Evolutionary conservation across 2,113 vertebrate genomes (phyloP).

Genomic region (Lepus americanus): DNA sequence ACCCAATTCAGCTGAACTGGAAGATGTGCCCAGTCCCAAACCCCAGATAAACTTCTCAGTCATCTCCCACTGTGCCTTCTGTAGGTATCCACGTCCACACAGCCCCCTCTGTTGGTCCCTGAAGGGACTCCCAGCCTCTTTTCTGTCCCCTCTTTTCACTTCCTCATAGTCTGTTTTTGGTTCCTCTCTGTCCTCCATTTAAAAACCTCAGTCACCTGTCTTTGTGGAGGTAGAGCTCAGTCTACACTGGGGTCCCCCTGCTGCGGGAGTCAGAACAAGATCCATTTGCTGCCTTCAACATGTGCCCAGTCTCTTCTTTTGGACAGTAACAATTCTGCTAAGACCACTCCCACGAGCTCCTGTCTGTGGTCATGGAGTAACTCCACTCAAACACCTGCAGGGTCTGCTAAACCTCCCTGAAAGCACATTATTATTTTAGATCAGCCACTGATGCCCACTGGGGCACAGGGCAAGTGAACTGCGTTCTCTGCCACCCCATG

Average conservation of each 20-base stretch:
- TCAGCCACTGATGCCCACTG: too few relatives aligned
- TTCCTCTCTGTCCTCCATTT: not conserved
- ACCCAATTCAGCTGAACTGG: too few relatives aligned
- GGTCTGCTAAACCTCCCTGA: not conserved
- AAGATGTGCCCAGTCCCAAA: not conserved
- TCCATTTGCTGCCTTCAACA: not conserved
- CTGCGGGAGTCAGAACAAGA: not conserved
- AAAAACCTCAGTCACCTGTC: not conserved
- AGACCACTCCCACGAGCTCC: not conserved
- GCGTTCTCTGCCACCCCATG: too few relatives aligned
- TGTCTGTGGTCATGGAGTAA: not conserved
- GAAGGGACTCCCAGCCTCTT: not conserved
- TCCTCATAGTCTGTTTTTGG: not conserved
- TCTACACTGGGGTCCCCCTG: not conserved
- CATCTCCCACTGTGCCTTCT: not conserved
- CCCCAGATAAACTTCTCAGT: not conserved
- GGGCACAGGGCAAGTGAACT: too few relatives aligned
- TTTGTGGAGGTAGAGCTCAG: not conserved
- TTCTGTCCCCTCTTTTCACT: not conserved
- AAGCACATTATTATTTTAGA: not conserved
- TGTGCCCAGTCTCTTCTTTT: not conserved
- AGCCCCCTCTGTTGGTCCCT: not conserved
- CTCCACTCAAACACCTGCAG: not conserved
- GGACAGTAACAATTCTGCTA: not conserved
- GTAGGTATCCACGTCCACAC: not conserved